These are phyloP conservation scores for Zoanthus solanderi DNA, from an alignment of 92 coral and sea anemone species.

Conservation along the genomic window DNA sequence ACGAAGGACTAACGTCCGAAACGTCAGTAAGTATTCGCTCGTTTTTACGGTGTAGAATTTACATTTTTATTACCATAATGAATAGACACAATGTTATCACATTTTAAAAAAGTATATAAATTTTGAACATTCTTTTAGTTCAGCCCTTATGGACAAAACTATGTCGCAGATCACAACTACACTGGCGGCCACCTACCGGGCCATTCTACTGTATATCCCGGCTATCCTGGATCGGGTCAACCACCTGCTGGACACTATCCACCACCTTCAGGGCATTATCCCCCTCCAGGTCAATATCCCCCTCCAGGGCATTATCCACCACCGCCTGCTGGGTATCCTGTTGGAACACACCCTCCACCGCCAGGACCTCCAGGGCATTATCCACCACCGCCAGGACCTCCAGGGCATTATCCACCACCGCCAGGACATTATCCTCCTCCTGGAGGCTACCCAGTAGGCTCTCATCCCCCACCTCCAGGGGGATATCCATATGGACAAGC, in stretches of 20 bases:
- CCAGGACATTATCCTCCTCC: slow-evolving; percentile 51
- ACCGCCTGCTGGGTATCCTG: slow-evolving; percentile 31
- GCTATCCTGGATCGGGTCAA: slow-evolving; percentile 27
- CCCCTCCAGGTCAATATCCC: slow-evolving; percentile 33
- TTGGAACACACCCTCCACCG: slow-evolving; percentile 47
- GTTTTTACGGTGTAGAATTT: too few relatives aligned
- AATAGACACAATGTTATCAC: too few relatives aligned
- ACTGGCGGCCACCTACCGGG: slow-evolving; percentile 42
- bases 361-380: slow-evolving; percentile 23
- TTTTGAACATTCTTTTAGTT: slow-evolving; percentile 39
- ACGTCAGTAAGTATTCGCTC: too few relatives aligned
- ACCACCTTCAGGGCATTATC: slow-evolving; percentile 28
- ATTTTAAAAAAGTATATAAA: too few relatives aligned
- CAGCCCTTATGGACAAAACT: slow-evolving; percentile 72
- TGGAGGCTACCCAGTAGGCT: slow-evolving; percentile 44
- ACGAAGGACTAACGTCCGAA: too few relatives aligned
- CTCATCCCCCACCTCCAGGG: slow-evolving; percentile 51
- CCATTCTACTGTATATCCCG: slow-evolving; percentile 11
- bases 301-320: slow-evolving; percentile 38
- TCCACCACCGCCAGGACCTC: slow-evolving; percentile 33
- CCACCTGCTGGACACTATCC: slow-evolving; percentile 32
- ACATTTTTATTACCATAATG: too few relatives aligned
- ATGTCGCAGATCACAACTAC: slow-evolving; percentile 58
- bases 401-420: slow-evolving; percentile 9
- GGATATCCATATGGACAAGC: slow-evolving; percentile 52